Conservation (phyloP, 2,888 invertebrate genomes). For the Podabrus alpinus region DNA sequence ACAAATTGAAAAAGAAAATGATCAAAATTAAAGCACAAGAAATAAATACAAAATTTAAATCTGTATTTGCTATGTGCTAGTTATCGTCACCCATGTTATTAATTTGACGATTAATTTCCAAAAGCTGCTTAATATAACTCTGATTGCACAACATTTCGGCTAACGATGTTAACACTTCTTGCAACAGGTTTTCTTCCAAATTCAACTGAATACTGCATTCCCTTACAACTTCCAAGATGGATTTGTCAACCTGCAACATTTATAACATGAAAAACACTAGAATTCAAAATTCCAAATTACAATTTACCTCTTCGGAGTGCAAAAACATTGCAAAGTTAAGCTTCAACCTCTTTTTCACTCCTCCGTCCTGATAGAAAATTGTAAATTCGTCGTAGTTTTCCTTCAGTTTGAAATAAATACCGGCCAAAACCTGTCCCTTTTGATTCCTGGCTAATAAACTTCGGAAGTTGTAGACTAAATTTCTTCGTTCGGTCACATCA, state of each 20-base stretch:
- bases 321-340: constrained; percentile 73
- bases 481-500: constrained; percentile 86
- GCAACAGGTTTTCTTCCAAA: constrained; percentile 65
- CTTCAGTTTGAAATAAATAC: constrained; percentile 82
- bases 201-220: constrained; percentile 77
- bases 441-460: constrained; percentile 81
- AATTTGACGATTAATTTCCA: constrained; percentile 81
- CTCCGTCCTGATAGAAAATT: constrained; percentile 74
- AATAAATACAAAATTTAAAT: constrained; percentile 21
- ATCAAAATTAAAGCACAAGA: constrained; percentile 11
- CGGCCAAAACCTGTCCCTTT: constrained; percentile 82
- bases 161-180: constrained; percentile 66
- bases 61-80: constrained; percentile 56
- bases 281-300: background rate
- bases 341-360: constrained; percentile 69
- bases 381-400: constrained; percentile 67
- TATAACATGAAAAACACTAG: background rate
- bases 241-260: constrained; percentile 63
- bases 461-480: constrained; percentile 82
- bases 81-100: constrained; percentile 75
- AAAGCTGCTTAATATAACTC: constrained; percentile 73
- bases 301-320: constrained; percentile 61
- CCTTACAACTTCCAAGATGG: constrained; percentile 64
- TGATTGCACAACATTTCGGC: constrained; percentile 71
- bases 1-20: constrained; percentile 5